Percentiles rank a stretch among this genome's conserved stretches.
These are phyloP conservation scores for Oenanthe oenanthe DNA, from an alignment of 2,113 vertebrate genomes.

Conservation along the genomic window DNA sequence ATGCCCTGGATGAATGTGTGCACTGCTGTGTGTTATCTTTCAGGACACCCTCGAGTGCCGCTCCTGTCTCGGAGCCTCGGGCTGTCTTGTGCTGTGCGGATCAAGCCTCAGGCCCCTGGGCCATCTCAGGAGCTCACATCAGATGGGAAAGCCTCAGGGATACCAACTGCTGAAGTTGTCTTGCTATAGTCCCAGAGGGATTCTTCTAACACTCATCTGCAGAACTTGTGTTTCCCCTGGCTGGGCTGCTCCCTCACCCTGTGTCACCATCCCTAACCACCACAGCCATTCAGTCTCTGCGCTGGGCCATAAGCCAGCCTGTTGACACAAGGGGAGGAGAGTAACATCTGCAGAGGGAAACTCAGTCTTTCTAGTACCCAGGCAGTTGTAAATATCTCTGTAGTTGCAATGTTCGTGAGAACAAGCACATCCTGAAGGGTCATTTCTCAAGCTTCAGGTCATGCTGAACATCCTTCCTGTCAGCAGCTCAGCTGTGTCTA, in stretches of 20 bases:
- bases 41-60: background rate
- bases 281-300: background rate
- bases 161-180: rapidly evolving
- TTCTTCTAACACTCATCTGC: background rate
- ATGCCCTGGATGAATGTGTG: background rate
- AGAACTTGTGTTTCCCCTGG: background rate
- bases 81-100: background rate
- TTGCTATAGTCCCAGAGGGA: background rate
- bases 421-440: background rate
- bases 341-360: background rate
- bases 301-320: background rate
- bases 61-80: background rate
- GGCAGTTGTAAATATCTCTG: background rate
- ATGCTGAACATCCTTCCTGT: background rate
- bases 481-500: background rate
- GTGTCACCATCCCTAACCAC: background rate
- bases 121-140: rapidly evolving
- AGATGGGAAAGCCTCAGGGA: background rate
- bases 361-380: background rate
- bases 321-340: background rate
- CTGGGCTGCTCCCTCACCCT: background rate
- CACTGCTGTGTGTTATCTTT: background rate
- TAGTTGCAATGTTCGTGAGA: rapidly evolving
- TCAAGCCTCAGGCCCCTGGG: background rate
- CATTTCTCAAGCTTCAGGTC: background rate